These are phyloP conservation scores for Dryobotodes eremita DNA, from an alignment of 2,888 invertebrate genomes.

Conservation along the genomic window DNA sequence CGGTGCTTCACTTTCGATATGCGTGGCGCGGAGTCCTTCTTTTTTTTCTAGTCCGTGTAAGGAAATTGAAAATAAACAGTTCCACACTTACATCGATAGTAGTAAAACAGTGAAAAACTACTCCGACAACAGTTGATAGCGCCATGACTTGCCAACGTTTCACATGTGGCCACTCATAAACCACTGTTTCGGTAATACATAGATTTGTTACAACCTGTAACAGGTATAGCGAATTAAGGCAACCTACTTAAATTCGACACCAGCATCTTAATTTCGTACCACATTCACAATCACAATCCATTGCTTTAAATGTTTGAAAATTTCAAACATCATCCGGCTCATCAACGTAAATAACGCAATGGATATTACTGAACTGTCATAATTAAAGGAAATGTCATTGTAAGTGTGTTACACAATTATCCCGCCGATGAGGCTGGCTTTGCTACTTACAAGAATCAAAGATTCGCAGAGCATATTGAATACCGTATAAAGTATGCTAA, in stretches of 20 bases:
- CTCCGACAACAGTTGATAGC: neutral
- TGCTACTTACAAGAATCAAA: conserved; percentile 71
- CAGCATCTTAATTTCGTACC: neutral
- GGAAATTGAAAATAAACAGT: conserved; percentile 29
- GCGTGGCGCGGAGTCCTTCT: no score
- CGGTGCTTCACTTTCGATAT: no score
- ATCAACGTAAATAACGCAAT: neutral
- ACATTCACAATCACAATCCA: neutral
- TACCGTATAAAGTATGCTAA: conserved; percentile 67
- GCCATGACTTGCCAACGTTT: conserved; percentile 62
- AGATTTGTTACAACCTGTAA: conserved; percentile 74
- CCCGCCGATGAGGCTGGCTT: no score
- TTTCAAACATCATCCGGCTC: neutral
- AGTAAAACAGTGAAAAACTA: conserved; percentile 25
- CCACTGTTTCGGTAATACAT: conserved; percentile 74
- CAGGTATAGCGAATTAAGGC: neutral
- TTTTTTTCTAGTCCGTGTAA: no score
- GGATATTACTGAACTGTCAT: neutral
- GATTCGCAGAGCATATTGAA: conserved; percentile 69
- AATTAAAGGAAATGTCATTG: neutral
- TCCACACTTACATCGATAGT: conserved; percentile 39
- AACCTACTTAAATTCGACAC: neutral
- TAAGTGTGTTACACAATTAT: neutral
- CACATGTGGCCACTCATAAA: conserved; percentile 62
- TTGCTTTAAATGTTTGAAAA: neutral